Evolutionary conservation across 2,888 invertebrate species (phyloP).

Genomic region (Heteromurus nitidus): DNA sequence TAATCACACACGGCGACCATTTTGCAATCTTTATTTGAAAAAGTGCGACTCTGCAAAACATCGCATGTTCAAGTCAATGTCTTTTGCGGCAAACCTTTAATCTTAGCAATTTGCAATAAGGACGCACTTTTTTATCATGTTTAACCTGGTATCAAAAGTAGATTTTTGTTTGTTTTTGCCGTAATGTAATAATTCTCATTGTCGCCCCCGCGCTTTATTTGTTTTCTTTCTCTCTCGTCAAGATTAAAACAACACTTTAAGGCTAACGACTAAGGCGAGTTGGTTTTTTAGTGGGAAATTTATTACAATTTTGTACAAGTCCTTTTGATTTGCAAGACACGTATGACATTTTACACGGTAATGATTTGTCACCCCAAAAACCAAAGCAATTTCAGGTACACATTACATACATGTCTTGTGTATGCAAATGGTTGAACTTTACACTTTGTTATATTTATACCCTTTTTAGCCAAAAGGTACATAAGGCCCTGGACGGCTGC

Average conservation of each 20-base stretch:
- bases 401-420: too few species aligned
- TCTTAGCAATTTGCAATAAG: neutral
- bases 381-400: too few species aligned
- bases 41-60: neutral
- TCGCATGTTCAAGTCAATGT: neutral
- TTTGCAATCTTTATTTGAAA: neutral
- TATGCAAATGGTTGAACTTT: too few species aligned
- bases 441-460: neutral
- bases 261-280: neutral
- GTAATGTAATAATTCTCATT: constrained; percentile 14
- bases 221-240: neutral
- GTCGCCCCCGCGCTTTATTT: constrained; percentile 2
- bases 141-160: neutral
- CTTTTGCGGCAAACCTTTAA: neutral
- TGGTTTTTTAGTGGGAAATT: neutral
- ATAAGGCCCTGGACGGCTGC: too few species aligned
- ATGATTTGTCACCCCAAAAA: constrained; percentile 25
- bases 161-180: neutral
- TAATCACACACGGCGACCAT: neutral
- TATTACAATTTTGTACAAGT: constrained; percentile 3
- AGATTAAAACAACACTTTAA: neutral
- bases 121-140: neutral
- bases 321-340: constrained; percentile 25
- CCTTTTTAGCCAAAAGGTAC: neutral
- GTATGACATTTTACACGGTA: constrained; percentile 44